Conservation (phyloP, 2,113 vertebrate species). For the Camelus dromedarius region DNA sequence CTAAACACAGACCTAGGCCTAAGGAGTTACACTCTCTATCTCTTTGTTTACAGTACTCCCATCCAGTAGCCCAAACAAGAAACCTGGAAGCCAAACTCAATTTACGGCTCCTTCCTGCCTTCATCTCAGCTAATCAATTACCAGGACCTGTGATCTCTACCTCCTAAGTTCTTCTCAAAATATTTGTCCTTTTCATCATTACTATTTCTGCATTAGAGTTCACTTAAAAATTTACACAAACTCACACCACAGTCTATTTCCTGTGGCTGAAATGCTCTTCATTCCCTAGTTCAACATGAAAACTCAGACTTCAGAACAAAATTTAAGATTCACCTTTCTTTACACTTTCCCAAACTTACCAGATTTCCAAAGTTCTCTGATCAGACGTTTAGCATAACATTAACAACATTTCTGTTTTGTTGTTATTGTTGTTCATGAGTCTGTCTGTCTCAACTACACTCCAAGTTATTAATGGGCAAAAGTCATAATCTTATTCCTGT, state of each 20-base stretch:
- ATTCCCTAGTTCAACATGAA: not conserved
- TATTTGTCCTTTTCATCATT: not conserved
- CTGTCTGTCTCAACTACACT: not conserved
- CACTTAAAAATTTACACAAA: not conserved
- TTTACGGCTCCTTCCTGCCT: not conserved
- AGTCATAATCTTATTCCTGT: not conserved
- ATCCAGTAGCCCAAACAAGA: not conserved
- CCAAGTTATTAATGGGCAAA: not conserved
- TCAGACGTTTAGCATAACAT: not conserved
- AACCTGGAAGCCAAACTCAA: not conserved
- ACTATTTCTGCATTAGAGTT: not conserved
- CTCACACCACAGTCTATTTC: not conserved
- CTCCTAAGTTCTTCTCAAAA: conserved; percentile 13
- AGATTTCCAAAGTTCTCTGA: not conserved
- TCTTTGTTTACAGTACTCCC: not conserved
- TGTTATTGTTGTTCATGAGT: not conserved
- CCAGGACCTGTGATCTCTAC: not conserved
- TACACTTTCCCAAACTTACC: not conserved
- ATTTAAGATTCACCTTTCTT: not conserved
- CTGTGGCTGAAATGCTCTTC: not conserved
- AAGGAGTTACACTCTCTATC: not conserved
- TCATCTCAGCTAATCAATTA: not conserved
- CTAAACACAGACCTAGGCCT: not conserved
- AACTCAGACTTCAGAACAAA: not conserved
- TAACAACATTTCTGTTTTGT: not conserved